A percentile compares a stretch with the other conserved stretches of the same genome.
These are phyloP conservation scores for Scortum barcoo DNA, from an alignment of 2,113 vertebrate species.

Conservation along the genomic window DNA sequence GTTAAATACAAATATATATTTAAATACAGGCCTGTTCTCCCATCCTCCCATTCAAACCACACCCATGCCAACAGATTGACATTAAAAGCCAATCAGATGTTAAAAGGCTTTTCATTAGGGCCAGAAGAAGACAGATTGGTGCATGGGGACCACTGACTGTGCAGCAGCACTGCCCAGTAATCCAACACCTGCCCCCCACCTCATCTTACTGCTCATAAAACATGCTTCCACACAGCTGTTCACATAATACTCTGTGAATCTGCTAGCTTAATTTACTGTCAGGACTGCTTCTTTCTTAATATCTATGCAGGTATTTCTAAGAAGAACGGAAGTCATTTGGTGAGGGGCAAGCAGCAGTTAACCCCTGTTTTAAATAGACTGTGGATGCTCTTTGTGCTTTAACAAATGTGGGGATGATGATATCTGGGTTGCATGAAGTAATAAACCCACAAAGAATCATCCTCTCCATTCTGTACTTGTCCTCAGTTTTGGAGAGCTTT, in stretches of 20 bases:
- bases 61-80: constrained; percentile 17
- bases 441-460: not conserved
- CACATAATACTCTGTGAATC: not conserved
- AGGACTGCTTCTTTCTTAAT: not conserved
- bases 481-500: not conserved
- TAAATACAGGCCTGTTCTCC: not conserved
- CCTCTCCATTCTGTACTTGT: not conserved
- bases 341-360: not conserved
- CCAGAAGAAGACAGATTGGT: constrained; percentile 77
- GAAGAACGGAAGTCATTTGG: not conserved
- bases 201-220: constrained; percentile 51
- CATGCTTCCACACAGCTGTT: constrained; percentile 45
- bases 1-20: constrained; percentile 20
- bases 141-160: constrained; percentile 68
- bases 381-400: not conserved
- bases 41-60: constrained; percentile 15
- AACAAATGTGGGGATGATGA: not conserved
- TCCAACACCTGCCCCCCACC: constrained; percentile 72
- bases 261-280: not conserved
- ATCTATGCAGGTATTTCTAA: not conserved
- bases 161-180: constrained; percentile 57
- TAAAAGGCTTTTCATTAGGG: constrained; percentile 82
- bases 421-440: not conserved
- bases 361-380: not conserved
- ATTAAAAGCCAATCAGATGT: constrained; percentile 79